A percentile compares a stretch with the other conserved stretches of the same genome.
phyloP scores from a whole-genome alignment of 2,797 vertebrate species.

The Lutjanus campechanus region DNA sequence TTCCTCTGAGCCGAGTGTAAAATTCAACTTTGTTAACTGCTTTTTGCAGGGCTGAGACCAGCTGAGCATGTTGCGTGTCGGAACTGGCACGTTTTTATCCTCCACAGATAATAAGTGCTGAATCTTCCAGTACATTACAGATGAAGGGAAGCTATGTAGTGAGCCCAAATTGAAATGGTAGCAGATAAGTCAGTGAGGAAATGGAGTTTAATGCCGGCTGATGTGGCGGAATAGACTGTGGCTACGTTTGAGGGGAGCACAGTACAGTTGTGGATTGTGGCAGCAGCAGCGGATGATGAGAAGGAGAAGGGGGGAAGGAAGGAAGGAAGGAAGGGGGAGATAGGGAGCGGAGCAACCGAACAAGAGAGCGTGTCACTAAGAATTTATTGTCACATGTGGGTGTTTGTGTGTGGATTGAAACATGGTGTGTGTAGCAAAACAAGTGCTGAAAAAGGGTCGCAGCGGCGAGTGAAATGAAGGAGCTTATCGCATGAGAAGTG shows the following conservation, averaged over 20 bases:
- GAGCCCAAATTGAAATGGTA: slow-evolving; percentile 81
- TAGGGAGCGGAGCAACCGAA: slow-evolving; percentile 13
- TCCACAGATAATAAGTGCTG: slow-evolving; percentile 57
- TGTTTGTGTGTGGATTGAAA: slow-evolving; percentile 32
- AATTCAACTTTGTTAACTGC: slow-evolving; percentile 40
- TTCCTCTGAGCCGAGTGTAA: slow-evolving; percentile 25
- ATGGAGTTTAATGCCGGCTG: slow-evolving; percentile 78
- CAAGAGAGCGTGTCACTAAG: slow-evolving; percentile 28
- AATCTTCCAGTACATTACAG: slow-evolving; percentile 67
- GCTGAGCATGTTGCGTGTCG: slow-evolving; percentile 45
- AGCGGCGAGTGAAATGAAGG: slow-evolving; percentile 42
- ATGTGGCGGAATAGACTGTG: slow-evolving; percentile 67
- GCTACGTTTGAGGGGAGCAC: slow-evolving; percentile 45
- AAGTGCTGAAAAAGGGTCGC: background rate
- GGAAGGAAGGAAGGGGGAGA: slow-evolving; percentile 7
- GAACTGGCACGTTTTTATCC: slow-evolving; percentile 60
- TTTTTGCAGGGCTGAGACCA: slow-evolving; percentile 29
- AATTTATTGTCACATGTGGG: slow-evolving; percentile 36
- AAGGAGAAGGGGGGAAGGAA: slow-evolving; percentile 6
- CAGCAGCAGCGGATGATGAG: slow-evolving; percentile 44
- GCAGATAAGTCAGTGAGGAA: slow-evolving; percentile 79
- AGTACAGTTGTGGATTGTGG: slow-evolving; percentile 43
- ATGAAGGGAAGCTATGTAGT: slow-evolving; percentile 64
- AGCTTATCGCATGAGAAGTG: slow-evolving; percentile 24
- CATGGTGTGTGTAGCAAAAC: slow-evolving; percentile 27